phyloP scores from a whole-genome alignment of 2,888 invertebrate species.

The Notodonta dromedarius region DNA sequence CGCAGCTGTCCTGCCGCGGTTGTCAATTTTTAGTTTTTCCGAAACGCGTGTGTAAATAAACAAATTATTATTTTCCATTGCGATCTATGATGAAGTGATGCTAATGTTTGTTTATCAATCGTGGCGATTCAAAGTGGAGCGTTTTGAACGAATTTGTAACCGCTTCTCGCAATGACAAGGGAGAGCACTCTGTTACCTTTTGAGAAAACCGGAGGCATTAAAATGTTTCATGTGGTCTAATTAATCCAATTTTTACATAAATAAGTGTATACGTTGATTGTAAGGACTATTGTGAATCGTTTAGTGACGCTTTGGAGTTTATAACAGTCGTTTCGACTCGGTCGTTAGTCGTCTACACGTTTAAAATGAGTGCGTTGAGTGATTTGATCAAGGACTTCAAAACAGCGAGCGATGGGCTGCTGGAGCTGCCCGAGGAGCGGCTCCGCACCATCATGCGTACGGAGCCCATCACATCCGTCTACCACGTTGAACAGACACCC shows the following conservation, averaged over 20 bases:
- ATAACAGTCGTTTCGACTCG: constrained; percentile 66
- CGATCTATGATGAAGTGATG: constrained; percentile 76
- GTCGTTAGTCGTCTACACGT: constrained; percentile 78
- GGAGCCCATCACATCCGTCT: constrained; percentile 90
- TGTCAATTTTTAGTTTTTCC: constrained; percentile 76
- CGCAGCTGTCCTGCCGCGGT: constrained; percentile 80
- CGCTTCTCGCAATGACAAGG: constrained; percentile 83
- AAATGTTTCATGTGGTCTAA: constrained; percentile 82
- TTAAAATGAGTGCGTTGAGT: constrained; percentile 82
- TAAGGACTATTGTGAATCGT: constrained; percentile 80
- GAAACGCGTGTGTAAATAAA: constrained; percentile 83
- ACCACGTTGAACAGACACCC: constrained; percentile 92
- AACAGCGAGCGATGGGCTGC: constrained; percentile 88
- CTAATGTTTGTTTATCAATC: constrained; percentile 75
- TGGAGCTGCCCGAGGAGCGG: constrained; percentile 88
- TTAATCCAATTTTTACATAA: constrained; percentile 70
- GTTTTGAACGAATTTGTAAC: constrained; percentile 75
- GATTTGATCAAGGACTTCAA: constrained; percentile 83
- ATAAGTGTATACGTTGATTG: constrained; percentile 80
- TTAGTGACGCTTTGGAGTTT: constrained; percentile 73
- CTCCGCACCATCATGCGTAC: constrained; percentile 88
- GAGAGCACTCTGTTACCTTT: constrained; percentile 81
- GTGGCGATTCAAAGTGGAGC: constrained; percentile 75
- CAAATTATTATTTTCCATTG: constrained; percentile 78
- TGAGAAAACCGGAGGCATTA: constrained; percentile 81